These are phyloP conservation scores for Pygoscelis adeliae DNA, from an alignment of 2,113 vertebrate species.

Conservation along the genomic window DNA sequence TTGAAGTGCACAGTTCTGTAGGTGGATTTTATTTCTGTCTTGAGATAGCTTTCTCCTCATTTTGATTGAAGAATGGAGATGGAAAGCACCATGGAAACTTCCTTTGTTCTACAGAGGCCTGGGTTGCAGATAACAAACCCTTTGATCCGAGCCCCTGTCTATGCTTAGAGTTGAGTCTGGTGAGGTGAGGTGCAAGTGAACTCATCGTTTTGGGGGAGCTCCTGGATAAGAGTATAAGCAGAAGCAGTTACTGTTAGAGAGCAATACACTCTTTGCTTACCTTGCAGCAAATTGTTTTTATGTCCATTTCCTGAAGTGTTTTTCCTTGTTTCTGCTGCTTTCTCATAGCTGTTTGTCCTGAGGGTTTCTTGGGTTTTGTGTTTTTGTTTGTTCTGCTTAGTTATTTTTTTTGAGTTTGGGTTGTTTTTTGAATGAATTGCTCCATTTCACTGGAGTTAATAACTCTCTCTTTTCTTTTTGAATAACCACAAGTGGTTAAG, in stretches of 20 bases:
- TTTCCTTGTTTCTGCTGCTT: background rate
- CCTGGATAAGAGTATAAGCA: background rate
- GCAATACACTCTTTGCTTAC: accelerated
- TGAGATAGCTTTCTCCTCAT: background rate
- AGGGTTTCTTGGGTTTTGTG: background rate
- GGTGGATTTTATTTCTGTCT: background rate
- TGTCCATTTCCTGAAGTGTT: background rate
- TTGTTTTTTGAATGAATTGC: background rate
- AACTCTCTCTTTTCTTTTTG: background rate
- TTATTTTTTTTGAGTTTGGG: background rate
- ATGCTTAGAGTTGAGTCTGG: background rate
- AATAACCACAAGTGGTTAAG: background rate
- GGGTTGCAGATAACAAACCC: background rate
- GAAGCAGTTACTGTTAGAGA: background rate
- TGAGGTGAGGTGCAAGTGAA: background rate
- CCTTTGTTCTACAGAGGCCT: background rate
- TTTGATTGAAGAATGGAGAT: background rate
- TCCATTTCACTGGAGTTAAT: background rate
- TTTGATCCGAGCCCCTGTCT: background rate
- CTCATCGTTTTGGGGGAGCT: background rate
- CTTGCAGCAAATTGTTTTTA: background rate
- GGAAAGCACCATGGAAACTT: background rate
- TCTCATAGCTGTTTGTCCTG: background rate
- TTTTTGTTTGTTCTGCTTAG: background rate
- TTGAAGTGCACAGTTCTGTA: background rate